phyloP scores from a whole-genome alignment of 2,113 vertebrate species.

The Periophthalmodon schlosseri region DNA sequence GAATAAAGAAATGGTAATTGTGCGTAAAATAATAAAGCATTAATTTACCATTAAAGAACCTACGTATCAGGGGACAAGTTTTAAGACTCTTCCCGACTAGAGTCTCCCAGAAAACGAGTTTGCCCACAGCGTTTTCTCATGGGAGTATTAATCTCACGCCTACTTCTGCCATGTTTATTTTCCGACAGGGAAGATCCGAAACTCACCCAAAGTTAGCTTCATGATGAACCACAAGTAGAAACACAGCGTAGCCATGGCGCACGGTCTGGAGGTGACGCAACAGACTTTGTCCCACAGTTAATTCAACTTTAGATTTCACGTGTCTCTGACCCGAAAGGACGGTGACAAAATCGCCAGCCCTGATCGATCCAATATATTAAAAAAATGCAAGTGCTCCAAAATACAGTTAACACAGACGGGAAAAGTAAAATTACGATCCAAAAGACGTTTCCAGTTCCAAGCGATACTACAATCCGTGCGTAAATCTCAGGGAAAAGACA shows the following conservation, averaged over 20 bases:
- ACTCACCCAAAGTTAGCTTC: constrained; percentile 6
- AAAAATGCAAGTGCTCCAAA: not conserved
- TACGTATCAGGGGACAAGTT: not conserved
- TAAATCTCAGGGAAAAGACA: not conserved
- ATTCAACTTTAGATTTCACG: not conserved
- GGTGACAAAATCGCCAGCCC: not conserved
- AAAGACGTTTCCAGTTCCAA: not conserved
- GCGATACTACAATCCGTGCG: not conserved
- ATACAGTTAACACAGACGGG: not conserved
- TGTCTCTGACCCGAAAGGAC: not conserved
- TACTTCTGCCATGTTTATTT: not conserved
- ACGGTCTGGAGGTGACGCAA: not conserved
- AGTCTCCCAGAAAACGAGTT: not conserved
- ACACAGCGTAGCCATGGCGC: not conserved
- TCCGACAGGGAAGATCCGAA: not conserved
- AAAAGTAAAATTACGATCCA: not conserved
- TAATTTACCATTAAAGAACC: not conserved
- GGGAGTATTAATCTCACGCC: not conserved
- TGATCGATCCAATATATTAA: not conserved
- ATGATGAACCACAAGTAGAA: not conserved
- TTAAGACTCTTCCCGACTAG: not conserved
- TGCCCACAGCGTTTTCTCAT: not conserved
- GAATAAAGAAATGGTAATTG: not conserved
- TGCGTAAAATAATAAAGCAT: too few species aligned
- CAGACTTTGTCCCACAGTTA: not conserved